A percentile compares a stretch with the other conserved stretches of the same genome.
These are phyloP conservation scores for Patagioenas fasciata DNA, from an alignment of 2,113 vertebrate species.

Conservation along the genomic window DNA sequence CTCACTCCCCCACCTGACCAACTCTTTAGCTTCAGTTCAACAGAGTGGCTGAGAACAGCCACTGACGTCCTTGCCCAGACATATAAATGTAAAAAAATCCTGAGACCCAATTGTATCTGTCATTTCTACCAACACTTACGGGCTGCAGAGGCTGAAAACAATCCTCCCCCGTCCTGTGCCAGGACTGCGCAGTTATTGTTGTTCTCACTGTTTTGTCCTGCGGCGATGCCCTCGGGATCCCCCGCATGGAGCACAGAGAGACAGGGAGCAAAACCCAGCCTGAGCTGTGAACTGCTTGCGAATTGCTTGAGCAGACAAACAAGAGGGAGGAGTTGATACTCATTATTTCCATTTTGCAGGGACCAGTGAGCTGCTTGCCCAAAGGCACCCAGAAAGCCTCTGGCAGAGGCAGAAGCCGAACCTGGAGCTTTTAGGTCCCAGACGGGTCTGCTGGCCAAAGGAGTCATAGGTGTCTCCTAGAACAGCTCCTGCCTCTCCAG, in stretches of 20 bases:
- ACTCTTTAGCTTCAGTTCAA: slow-evolving; percentile 40
- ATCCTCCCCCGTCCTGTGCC: slow-evolving; percentile 31
- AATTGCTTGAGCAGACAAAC: background rate
- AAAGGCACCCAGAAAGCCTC: background rate
- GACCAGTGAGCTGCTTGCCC: too few species aligned
- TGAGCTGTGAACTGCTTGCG: accelerated
- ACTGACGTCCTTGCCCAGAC: slow-evolving; percentile 27
- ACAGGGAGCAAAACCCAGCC: background rate
- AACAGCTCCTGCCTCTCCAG: background rate
- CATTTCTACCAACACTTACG: background rate
- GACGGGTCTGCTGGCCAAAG: background rate
- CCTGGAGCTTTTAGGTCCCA: background rate
- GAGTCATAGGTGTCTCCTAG: accelerated
- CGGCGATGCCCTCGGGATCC: background rate
- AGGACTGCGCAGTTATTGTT: background rate
- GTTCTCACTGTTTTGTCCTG: background rate
- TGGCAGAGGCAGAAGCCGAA: background rate
- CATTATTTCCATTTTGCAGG: background rate
- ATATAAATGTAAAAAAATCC: background rate
- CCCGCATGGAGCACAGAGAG: accelerated
- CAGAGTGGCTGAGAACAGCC: slow-evolving; percentile 47
- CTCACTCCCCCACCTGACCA: background rate
- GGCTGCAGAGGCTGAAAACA: background rate
- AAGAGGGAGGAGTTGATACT: background rate
- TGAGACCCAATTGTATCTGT: background rate